These are phyloP conservation scores for Tridacna crocea DNA, from an alignment of 2,888 invertebrate genomes.

Conservation along the genomic window DNA sequence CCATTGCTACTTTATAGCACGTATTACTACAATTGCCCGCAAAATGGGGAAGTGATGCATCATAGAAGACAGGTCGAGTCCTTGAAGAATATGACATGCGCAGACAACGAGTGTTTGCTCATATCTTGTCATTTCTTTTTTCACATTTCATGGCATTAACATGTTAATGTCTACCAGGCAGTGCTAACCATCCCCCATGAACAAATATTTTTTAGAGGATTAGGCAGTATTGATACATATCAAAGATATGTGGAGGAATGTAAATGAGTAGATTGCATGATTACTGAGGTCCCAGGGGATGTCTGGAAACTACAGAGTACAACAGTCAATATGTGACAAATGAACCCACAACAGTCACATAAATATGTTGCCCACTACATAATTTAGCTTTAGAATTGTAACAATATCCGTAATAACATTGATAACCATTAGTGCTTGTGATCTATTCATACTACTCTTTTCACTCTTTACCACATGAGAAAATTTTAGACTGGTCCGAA, in stretches of 20 bases:
- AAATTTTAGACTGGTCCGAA: too few species aligned
- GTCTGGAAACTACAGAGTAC: not conserved
- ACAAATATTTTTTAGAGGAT: not conserved
- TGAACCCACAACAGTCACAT: not conserved
- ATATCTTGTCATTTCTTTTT: too few species aligned
- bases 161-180: too few species aligned
- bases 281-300: not conserved
- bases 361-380: not conserved
- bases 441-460: too few species aligned
- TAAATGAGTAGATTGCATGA: constrained; percentile 21
- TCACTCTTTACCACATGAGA: not conserved
- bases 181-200: too few species aligned
- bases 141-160: too few species aligned
- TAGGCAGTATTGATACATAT: not conserved
- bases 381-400: not conserved
- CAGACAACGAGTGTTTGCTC: too few species aligned
- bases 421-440: not conserved
- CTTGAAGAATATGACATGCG: too few species aligned
- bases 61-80: too few species aligned
- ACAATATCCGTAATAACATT: not conserved
- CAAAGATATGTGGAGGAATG: not conserved
- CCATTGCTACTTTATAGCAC: too few species aligned
- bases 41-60: too few species aligned
- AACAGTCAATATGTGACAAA: constrained; percentile 2
- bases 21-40: too few species aligned